A percentile compares a stretch with the other conserved stretches of the same genome.
Evolutionary conservation across 2,113 vertebrate species (phyloP).

Genomic region (Festucalex cinctus): DNA sequence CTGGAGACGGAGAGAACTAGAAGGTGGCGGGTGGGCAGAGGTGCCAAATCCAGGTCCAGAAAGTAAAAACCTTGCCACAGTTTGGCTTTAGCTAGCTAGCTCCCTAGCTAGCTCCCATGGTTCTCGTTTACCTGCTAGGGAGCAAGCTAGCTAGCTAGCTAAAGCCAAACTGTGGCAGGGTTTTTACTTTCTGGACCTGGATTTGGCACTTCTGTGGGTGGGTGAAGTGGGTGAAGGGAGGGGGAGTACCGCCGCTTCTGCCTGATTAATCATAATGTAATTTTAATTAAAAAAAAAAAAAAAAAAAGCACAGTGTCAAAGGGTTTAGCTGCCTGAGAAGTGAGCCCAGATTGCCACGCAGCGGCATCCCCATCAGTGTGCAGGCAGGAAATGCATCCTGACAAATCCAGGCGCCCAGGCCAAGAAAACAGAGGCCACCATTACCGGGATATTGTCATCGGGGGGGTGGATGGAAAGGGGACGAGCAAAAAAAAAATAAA

Average conservation of each 20-base stretch:
- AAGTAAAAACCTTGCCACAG: too few relatives aligned
- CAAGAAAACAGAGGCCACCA: conserved; percentile 72
- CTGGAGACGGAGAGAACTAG: conserved; percentile 63
- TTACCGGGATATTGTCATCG: conserved; percentile 67
- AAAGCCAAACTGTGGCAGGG: not conserved
- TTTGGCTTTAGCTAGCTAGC: too few relatives aligned
- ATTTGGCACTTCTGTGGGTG: not conserved
- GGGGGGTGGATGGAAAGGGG: conserved; percentile 31
- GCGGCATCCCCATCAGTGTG: conserved; percentile 86
- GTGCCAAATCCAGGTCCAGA: too few relatives aligned
- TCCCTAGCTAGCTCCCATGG: too few relatives aligned
- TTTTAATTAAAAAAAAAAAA: conserved; percentile 94
- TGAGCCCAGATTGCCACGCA: conserved; percentile 98
- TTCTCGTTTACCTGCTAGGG: too few relatives aligned
- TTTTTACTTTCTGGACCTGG: conserved; percentile 1
- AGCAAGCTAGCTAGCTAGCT: too few relatives aligned
- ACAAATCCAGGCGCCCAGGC: conserved; percentile 74
- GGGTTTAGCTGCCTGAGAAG: conserved; percentile 99
- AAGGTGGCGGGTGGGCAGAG: too few relatives aligned
- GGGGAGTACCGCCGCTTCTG: conserved; percentile 83
- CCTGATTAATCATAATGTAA: conserved; percentile 99
- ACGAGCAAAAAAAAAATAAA: too few relatives aligned
- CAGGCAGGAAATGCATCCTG: conserved; percentile 95
- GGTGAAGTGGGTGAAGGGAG: conserved; percentile 41
- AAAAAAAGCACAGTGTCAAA: conserved; percentile 99